Evolutionary conservation across 2,113 vertebrate species (phyloP).

Genomic region (Mungos mungo): DNA sequence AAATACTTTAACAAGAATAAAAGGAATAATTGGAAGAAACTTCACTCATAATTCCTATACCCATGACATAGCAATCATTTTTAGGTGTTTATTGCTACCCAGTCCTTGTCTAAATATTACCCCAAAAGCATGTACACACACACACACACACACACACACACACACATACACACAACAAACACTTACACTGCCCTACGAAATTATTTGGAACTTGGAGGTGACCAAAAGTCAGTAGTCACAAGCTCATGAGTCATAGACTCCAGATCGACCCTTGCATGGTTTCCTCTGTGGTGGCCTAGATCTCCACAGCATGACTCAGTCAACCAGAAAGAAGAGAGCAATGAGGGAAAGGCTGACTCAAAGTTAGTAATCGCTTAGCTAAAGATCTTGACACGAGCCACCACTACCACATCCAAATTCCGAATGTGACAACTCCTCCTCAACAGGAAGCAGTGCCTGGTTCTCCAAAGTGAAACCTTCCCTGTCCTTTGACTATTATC

Average conservation of each 20-base stretch:
- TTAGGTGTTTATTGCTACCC: background rate
- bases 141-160: background rate
- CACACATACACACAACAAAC: background rate
- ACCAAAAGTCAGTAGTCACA: background rate
- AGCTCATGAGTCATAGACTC: background rate
- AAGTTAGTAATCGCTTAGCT: background rate
- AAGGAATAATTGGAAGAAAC: background rate
- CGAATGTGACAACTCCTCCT: background rate
- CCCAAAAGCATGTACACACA: background rate
- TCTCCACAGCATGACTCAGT: background rate
- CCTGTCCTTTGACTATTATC: background rate
- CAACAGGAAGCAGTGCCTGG: background rate
- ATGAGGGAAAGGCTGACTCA: background rate
- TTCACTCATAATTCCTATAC: background rate
- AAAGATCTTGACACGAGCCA: background rate
- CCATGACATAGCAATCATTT: background rate
- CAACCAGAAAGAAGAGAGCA: background rate
- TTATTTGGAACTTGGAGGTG: background rate
- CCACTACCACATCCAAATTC: background rate
- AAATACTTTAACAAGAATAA: background rate
- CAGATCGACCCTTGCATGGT: background rate
- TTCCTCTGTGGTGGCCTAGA: background rate
- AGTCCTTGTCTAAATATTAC: background rate
- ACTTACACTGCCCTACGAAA: background rate
- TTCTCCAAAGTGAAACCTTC: slow-evolving; percentile 4